Conservation (phyloP, 2,113 vertebrate species). For the Grus americana region DNA sequence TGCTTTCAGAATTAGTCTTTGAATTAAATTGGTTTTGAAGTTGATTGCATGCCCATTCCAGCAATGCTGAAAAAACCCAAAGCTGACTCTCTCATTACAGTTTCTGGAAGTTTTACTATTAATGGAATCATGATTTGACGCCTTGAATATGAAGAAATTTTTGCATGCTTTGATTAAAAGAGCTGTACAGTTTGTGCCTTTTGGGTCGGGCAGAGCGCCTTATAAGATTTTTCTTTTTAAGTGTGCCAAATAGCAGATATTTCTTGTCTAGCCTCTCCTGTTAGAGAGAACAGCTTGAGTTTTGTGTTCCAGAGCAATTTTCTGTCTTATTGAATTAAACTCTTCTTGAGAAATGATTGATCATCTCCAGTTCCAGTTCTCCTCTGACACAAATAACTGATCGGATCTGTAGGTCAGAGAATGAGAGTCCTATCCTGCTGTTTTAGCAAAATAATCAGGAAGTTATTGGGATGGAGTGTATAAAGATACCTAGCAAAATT, state of each 20-base stretch:
- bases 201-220: not conserved
- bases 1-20: constrained; percentile 22
- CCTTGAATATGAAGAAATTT: not conserved
- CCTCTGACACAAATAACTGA: not conserved
- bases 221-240: not conserved
- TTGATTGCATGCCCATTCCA: not conserved
- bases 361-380: not conserved
- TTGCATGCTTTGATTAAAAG: not conserved
- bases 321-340: not conserved
- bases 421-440: not conserved
- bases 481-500: not conserved
- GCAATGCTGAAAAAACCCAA: not conserved
- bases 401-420: not conserved
- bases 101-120: not conserved
- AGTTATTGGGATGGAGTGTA: not conserved
- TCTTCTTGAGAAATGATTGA: not conserved
- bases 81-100: not conserved
- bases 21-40: constrained; percentile 30
- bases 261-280: not conserved
- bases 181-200: not conserved
- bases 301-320: not conserved
- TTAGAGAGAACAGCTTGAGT: not conserved
- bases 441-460: not conserved
- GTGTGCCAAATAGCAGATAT: not conserved
- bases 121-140: not conserved